Evolutionary conservation across 1,140 invertebrate species (phyloP).

Genomic region (Drosophila subobscura): DNA sequence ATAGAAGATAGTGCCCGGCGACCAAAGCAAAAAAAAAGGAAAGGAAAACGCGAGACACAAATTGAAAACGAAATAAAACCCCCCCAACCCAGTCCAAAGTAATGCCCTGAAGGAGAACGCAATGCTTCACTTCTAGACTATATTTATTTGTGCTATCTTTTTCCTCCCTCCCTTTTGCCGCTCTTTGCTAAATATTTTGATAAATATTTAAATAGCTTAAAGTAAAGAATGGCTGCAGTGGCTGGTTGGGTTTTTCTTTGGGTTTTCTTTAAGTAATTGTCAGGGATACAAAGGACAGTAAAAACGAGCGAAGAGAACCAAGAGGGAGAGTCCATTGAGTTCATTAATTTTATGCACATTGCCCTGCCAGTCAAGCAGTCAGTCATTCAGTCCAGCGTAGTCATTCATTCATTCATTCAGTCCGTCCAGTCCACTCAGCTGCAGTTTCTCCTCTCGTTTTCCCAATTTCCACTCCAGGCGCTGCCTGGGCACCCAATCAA

Average conservation of each 20-base stretch:
- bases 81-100: conserved; percentile 18
- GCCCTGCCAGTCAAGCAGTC: conserved; percentile 26
- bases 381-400: conserved; percentile 16
- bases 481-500: conserved; percentile 49
- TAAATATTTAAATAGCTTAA: conserved; percentile 74
- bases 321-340: conserved; percentile 32
- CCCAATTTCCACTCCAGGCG: conserved; percentile 3
- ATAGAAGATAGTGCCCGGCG: no score
- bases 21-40: neutral
- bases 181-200: conserved; percentile 44
- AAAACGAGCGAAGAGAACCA: neutral
- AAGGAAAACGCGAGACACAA: conserved; percentile 59
- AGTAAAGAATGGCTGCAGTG: conserved; percentile 20
- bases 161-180: conserved; percentile 18
- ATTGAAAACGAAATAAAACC: conserved; percentile 68
- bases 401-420: conserved; percentile 6
- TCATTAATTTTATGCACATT: conserved; percentile 65
- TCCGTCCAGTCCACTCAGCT: neutral
- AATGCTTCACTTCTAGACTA: conserved; percentile 39
- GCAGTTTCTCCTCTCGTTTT: conserved; percentile 40
- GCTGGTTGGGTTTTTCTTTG: neutral
- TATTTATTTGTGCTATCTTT: conserved; percentile 23
- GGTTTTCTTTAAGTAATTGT: conserved; percentile 34
- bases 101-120: conserved; percentile 30
- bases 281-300: conserved; percentile 16